Evolutionary conservation across 2,888 invertebrate species (phyloP), one percentile per base, ranked within the genome.

Genomic region (Caenorhabditis panamensis): DNA sequence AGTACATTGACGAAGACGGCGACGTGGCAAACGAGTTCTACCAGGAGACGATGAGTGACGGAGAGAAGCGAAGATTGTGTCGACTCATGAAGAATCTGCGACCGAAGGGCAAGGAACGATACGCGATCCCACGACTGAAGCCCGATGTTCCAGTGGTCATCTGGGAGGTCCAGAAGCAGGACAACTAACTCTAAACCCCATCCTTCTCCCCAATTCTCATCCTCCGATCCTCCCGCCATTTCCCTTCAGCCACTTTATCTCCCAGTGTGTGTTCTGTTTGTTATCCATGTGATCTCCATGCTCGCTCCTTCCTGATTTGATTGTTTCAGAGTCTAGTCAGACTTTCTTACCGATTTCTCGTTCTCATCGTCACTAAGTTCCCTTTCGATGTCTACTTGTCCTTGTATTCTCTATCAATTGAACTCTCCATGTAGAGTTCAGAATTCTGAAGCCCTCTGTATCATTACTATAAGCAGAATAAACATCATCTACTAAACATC

Each of bases 21-120:
- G 93, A 93, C 85, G 84, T 93, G 26, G 93, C 93, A 4, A 92
- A 93, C 89, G 93, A 93, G 87, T 93, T 93, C 85, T 93, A 93
- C 86, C 91, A 92, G 78, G 93, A 93, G 47, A 76, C 68, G 53
- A 68, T 78, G 49, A 82, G 73, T 36, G 78, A 82, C 24, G 82
- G 76, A 11, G 73, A 77, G 54, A 64, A 81, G 49, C 44, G 82
- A 24, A 31, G 78, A 44, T 49, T 85, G 16, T 79, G 77, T 24
- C 44, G 82, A 47, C 53, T 83, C 9, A 63, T 81, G 18, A 67
- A 77, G 18, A 85, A 85, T 73, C 49, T 85, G 26, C 75, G 73
- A 47, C 85, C 85, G 37, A 75, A 82, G 85, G 85, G 84, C 13
- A 82, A 75, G 41, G 85, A 85, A 49, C 68, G 68, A n/a, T 83